Conservation (phyloP, 2,888 invertebrate genomes). For the Eledona agricola region DNA sequence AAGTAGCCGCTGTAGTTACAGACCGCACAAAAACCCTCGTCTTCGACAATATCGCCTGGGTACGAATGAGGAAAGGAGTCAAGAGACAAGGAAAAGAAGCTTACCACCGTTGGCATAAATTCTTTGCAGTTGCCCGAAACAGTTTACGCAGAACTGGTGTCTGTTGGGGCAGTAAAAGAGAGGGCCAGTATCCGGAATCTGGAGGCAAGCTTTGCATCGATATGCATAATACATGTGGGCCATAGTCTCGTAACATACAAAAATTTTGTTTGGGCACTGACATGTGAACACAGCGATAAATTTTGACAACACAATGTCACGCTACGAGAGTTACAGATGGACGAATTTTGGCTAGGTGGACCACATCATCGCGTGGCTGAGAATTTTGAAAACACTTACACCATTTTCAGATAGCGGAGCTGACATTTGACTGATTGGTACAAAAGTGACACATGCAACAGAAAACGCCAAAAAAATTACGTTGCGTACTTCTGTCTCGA, state of each 20-base stretch:
- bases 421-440: no score
- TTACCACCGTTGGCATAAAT: conserved; percentile 50
- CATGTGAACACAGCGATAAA: conserved; percentile 12
- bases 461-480: no score
- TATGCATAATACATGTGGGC: conserved; percentile 26
- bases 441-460: no score
- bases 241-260: conserved; percentile 36
- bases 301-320: no score
- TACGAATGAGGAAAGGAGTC: no score
- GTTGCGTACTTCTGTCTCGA: no score
- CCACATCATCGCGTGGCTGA: no score
- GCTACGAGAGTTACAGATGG: no score
- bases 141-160: conserved; percentile 55
- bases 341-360: no score
- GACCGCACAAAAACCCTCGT: conserved; percentile 44
- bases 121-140: conserved; percentile 50
- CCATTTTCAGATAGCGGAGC: no score
- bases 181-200: conserved; percentile 53
- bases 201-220: conserved; percentile 52
- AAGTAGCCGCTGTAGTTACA: conserved; percentile 46
- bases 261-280: conserved; percentile 39
- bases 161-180: conserved; percentile 54
- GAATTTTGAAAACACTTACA: no score
- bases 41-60: conserved; percentile 42
- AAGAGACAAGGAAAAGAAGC: no score